Percentiles rank a stretch among this genome's conserved stretches.
Conservation (phyloP, 1,140 invertebrate genomes). For the Holotrichia oblita region DNA sequence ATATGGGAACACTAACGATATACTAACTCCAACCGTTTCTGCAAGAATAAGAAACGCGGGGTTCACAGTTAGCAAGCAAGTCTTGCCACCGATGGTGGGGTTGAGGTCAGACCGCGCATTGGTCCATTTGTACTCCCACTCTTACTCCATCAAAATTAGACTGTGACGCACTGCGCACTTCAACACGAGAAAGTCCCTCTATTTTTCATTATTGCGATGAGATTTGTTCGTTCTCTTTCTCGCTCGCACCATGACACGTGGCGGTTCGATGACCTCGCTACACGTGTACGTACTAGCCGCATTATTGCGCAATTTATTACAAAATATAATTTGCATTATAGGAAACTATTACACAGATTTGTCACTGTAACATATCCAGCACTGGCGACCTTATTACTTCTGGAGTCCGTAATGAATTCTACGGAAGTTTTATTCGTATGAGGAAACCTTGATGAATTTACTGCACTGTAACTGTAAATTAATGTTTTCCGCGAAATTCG, state of each 20-base stretch:
- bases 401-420: too few relatives aligned
- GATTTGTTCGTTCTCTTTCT: slow-evolving; percentile 38
- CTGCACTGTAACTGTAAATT: too few relatives aligned
- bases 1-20: slow-evolving; percentile 6
- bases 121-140: slow-evolving; percentile 41
- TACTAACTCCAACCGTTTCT: slow-evolving; percentile 26
- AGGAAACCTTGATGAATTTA: too few relatives aligned
- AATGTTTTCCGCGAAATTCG: too few relatives aligned
- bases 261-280: slow-evolving; percentile 53
- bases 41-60: slow-evolving; percentile 43
- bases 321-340: neutral
- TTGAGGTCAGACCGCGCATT: slow-evolving; percentile 39
- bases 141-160: slow-evolving; percentile 43
- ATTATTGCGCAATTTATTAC: slow-evolving; percentile 52
- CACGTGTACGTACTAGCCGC: slow-evolving; percentile 48
- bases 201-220: slow-evolving; percentile 40
- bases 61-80: slow-evolving; percentile 23
- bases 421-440: too few relatives aligned
- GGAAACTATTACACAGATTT: too few relatives aligned
- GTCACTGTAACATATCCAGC: too few relatives aligned
- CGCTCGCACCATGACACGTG: slow-evolving; percentile 50
- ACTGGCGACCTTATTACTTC: too few relatives aligned
- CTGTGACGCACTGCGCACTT: slow-evolving; percentile 46
- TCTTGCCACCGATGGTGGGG: slow-evolving; percentile 35
- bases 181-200: slow-evolving; percentile 44